Conservation (phyloP, 2,797 vertebrate species). For the Novumbra hubbsi region DNA sequence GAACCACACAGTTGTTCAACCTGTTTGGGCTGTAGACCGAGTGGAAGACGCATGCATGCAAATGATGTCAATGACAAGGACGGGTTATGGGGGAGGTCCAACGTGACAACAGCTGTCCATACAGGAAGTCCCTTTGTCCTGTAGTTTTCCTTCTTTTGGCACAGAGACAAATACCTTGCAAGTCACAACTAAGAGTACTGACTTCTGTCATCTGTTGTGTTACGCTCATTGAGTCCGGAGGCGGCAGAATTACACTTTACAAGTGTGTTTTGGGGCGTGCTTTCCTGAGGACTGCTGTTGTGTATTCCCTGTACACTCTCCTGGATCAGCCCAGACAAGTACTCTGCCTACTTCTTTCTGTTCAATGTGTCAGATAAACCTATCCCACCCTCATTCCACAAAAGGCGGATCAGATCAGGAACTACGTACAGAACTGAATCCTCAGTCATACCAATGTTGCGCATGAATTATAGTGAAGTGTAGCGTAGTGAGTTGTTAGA, state of each 20-base stretch:
- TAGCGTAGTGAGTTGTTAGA: not conserved
- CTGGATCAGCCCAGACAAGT: not conserved
- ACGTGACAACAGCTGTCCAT: not conserved
- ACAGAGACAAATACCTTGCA: conserved; percentile 1
- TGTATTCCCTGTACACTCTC: not conserved
- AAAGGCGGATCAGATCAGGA: not conserved
- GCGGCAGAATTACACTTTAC: not conserved
- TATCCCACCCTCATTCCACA: not conserved
- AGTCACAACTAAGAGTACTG: not conserved
- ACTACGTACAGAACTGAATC: not conserved
- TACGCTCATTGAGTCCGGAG: not conserved
- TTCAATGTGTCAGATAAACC: conserved; percentile 11
- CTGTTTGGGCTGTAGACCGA: not conserved
- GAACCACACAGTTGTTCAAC: not conserved
- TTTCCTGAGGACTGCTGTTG: not conserved
- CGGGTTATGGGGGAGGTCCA: not conserved
- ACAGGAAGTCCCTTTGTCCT: not conserved
- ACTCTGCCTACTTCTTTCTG: not conserved
- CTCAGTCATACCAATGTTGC: not conserved
- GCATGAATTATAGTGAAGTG: not conserved
- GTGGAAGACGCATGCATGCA: not conserved
- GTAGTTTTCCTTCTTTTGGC: too few species aligned
- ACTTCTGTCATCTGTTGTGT: not conserved
- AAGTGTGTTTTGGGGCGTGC: too few species aligned
- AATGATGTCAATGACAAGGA: not conserved